Conservation (phyloP, 2,113 vertebrate genomes). For the Vidua macroura region DNA sequence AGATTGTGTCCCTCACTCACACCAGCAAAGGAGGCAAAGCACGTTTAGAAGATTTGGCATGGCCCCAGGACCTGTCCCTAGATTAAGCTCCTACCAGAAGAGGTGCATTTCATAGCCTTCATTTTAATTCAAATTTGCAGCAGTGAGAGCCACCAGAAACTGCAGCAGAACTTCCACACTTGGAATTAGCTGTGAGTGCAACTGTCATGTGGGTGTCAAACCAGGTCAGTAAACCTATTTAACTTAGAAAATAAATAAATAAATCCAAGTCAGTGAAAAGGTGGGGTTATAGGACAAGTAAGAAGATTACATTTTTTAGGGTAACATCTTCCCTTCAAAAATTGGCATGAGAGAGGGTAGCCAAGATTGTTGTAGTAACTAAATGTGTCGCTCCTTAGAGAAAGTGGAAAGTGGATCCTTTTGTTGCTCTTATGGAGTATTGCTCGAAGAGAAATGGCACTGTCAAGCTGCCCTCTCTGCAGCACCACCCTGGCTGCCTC, state of each 20-base stretch:
- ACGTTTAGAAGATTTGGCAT: not conserved
- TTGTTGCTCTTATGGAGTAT: not conserved
- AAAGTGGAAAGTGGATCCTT: not conserved
- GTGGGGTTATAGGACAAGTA: not conserved
- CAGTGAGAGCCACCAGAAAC: not conserved
- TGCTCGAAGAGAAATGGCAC: not conserved
- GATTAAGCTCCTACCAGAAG: not conserved
- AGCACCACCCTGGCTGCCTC: not conserved
- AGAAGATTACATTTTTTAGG: not conserved
- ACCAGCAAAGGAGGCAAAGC: not conserved
- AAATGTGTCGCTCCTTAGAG: not conserved
- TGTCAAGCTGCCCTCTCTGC: not conserved
- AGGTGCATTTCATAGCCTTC: not conserved
- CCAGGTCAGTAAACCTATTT: not conserved
- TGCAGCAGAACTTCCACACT: not conserved
- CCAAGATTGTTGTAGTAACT: not conserved
- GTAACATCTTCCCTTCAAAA: not conserved
- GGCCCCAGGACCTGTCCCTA: slow-evolving; percentile 5
- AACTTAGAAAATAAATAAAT: not conserved
- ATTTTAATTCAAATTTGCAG: not conserved
- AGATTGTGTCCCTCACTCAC: not conserved
- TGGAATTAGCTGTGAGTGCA: not conserved
- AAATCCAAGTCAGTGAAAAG: not conserved
- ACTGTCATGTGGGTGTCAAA: not conserved
- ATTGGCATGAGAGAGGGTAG: not conserved